Evolutionary conservation across 35 echinoderm and acorn worm genomes (phyloP), one percentile per base, ranked within the genome.

Genomic region (Diadema setosum): DNA sequence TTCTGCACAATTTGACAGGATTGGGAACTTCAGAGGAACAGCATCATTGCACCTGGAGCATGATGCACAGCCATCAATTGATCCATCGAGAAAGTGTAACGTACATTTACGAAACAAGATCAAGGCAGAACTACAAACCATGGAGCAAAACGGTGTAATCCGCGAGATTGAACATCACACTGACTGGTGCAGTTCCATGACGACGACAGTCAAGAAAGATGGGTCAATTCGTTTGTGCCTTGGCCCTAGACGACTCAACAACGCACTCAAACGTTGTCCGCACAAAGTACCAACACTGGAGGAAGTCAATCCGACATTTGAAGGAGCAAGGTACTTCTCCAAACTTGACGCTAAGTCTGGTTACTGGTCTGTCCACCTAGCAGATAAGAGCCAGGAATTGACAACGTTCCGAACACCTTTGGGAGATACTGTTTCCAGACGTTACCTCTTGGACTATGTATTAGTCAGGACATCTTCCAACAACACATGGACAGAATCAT

Each of bases 371-470:
- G 88, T 94, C 4, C 87, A 86, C 20, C 82, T 94, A 25, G 58
- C 16, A 4, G 24, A 70, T 35, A 45, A 90, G 0, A 84, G 75
- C 14, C 88, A 85, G 70, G 76, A 94, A 60, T 83, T 94, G 31
- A 94, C 87, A 11, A 94, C 93, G 5, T 90, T 94, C 64, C 46
- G 56, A 14, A 90, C 93, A 44, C 87, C 93, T 94, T 90, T 29
- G 86, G 82, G n/a, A n/a, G n/a, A n/a, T n/a, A n/a, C n/a, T n/a
- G n/a, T n/a, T n/a, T n/a, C n/a, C n/a, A n/a, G n/a, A 75, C 65
- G 2, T 39, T 94, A 6, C 92, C 84, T 21, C 75, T 87, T 46
- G 84, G 84, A 4, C 37, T 87, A 1, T 84, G 23, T 16, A 34
- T 57, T 5, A 84, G 82, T 26, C 82, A 84, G 27, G 82, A 84